Conservation (phyloP, 2,113 vertebrate genomes). For the Turnix velox region DNA sequence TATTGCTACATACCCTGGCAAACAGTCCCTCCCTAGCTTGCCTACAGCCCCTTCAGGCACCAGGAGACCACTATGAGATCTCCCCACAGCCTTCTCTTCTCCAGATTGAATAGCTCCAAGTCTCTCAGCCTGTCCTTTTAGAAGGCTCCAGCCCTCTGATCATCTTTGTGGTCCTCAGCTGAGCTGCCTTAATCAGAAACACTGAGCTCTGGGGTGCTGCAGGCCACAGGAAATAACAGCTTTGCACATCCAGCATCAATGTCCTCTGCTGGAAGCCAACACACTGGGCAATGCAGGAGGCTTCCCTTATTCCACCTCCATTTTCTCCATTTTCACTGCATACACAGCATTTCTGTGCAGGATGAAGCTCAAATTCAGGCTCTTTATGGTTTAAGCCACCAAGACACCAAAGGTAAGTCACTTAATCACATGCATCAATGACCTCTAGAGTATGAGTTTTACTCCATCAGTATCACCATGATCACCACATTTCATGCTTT, state of each 20-base stretch:
- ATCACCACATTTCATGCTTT: not conserved
- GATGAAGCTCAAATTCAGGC: not conserved
- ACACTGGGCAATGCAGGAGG: accelerated
- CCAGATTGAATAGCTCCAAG: no score
- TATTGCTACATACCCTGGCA: no score
- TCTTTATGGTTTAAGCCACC: not conserved
- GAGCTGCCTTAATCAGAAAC: not conserved
- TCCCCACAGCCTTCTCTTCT: no score
- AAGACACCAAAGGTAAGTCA: not conserved
- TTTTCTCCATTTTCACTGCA: not conserved
- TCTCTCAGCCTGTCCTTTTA: no score
- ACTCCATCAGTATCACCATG: not conserved
- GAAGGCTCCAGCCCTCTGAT: no score
- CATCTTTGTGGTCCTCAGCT: no score
- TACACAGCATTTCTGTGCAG: not conserved
- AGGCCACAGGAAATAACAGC: not conserved
- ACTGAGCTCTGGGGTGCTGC: accelerated
- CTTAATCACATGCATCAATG: accelerated
- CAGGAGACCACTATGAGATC: no score
- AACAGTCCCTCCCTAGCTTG: no score
- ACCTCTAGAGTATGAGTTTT: accelerated
- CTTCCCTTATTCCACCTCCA: accelerated
- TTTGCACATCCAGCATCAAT: not conserved
- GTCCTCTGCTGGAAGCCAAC: not conserved
- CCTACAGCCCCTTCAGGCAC: no score